Evolutionary conservation across 53 echinoderm and acorn worm species (phyloP).

Genomic region (Zoroaster sp.): DNA sequence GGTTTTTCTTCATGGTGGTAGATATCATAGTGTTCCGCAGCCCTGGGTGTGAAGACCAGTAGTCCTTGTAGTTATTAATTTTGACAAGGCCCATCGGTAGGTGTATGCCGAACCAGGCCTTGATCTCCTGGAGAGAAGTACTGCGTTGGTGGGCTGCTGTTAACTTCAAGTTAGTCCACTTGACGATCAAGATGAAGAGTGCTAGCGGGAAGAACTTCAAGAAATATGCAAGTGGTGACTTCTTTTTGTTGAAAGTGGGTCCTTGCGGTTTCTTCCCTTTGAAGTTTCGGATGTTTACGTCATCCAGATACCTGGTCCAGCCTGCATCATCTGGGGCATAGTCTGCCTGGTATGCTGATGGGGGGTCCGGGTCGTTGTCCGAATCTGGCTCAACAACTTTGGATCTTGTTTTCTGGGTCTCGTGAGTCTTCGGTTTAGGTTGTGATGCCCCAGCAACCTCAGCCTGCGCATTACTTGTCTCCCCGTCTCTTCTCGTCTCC

Average conservation of each 20-base stretch:
- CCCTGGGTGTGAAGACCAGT: neutral
- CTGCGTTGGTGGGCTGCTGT: neutral
- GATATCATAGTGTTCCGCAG: neutral
- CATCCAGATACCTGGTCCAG: neutral
- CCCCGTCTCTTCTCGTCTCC: neutral
- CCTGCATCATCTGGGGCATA: neutral
- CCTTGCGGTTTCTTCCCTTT: neutral
- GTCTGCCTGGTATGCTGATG: neutral
- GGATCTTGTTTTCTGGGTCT: neutral
- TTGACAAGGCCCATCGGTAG: slow-evolving; percentile 16
- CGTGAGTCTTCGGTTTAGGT: neutral
- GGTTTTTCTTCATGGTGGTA: neutral
- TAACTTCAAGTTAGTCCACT: neutral
- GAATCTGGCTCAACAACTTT: neutral
- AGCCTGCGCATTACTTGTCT: too few species aligned
- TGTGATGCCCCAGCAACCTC: neutral
- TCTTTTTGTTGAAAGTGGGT: neutral
- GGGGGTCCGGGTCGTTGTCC: neutral
- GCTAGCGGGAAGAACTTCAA: neutral
- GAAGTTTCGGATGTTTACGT: neutral
- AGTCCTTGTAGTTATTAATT: neutral
- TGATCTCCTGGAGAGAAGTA: neutral
- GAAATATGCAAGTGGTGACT: neutral
- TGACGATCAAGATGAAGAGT: neutral
- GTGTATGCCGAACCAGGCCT: slow-evolving; percentile 16